Conservation (phyloP, 2,113 vertebrate species). For the Peromyscus leucopus region DNA sequence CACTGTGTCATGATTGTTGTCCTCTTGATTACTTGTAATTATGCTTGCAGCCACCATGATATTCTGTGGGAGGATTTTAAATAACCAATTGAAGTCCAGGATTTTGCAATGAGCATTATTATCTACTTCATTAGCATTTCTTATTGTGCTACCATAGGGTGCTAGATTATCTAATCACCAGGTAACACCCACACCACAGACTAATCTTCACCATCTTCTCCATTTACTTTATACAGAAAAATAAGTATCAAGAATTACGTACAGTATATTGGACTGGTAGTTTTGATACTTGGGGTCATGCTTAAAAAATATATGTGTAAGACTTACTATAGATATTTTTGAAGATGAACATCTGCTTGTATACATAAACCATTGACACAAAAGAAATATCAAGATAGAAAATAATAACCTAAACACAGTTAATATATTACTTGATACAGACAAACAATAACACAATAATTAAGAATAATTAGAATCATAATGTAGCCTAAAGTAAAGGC, state of each 20-base stretch:
- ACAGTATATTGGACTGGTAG: neutral
- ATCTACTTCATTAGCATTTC: neutral
- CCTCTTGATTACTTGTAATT: neutral
- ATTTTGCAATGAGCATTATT: neutral
- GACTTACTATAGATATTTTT: neutral
- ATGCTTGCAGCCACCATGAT: neutral
- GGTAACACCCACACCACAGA: neutral
- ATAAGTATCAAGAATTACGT: neutral
- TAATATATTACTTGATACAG: constrained; percentile 23
- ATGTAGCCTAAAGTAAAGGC: neutral
- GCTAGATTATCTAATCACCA: neutral
- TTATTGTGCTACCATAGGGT: neutral
- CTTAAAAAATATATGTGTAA: neutral
- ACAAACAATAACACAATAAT: constrained; percentile 24
- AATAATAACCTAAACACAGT: constrained; percentile 26
- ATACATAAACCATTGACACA: neutral
- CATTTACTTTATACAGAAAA: neutral
- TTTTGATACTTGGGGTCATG: neutral
- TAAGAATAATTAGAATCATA: constrained; percentile 58
- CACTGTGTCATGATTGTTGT: no score
- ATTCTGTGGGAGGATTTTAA: neutral
- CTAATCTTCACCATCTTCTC: neutral
- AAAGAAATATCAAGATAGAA: constrained; percentile 35
- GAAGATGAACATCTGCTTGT: constrained; percentile 5
- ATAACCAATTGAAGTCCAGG: neutral